Evolutionary conservation across 2,797 vertebrate species (phyloP).

Genomic region (Leptoclinus maculatus): DNA sequence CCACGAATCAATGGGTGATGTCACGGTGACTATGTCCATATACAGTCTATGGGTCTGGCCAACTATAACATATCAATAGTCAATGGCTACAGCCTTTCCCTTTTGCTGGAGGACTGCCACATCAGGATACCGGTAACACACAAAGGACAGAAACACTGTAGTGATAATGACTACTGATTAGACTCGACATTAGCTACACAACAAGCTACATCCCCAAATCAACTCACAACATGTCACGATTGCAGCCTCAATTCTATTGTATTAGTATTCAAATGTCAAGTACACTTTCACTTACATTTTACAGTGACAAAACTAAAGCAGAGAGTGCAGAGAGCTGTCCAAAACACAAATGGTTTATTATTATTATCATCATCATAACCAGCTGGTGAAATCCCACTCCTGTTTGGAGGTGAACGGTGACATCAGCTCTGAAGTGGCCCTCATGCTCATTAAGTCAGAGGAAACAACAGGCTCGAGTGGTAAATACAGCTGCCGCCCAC

Average conservation of each 20-base stretch:
- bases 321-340: not conserved
- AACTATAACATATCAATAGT: not conserved
- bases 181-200: not conserved
- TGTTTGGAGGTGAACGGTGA: conserved; percentile 43
- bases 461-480: conserved; percentile 65
- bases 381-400: conserved; percentile 40
- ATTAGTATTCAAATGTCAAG: not conserved
- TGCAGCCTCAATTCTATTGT: not conserved
- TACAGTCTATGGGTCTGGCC: not conserved
- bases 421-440: conserved; percentile 63
- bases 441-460: conserved; percentile 74
- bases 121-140: conserved; percentile 1
- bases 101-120: not conserved
- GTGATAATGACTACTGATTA: not conserved
- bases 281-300: not conserved
- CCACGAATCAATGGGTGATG: no score
- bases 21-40: no score
- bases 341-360: conserved; percentile 16
- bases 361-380: conserved; percentile 30
- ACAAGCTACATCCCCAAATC: not conserved
- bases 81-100: not conserved
- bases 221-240: not conserved
- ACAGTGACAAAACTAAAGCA: conserved; percentile 10
- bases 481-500: conserved; percentile 79
- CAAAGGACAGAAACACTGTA: not conserved